Evolutionary conservation across 2,888 invertebrate species (phyloP).

Genomic region (Auanema freiburgensis): DNA sequence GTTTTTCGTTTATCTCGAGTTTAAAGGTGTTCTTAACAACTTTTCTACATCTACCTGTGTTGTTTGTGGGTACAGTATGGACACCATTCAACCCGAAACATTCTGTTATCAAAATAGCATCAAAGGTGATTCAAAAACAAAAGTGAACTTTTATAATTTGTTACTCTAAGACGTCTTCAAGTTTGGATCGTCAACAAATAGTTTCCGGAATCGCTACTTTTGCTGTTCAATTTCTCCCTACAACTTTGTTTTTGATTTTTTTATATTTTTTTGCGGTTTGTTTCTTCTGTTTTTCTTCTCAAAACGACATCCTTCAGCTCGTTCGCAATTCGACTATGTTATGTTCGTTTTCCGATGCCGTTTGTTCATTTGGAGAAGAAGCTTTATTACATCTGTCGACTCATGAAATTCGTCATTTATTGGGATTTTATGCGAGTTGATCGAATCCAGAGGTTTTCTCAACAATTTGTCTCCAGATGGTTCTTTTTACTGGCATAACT

Average conservation of each 20-base stretch:
- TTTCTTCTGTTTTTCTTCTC: not conserved
- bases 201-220: slow-evolving; percentile 21
- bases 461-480: slow-evolving; percentile 22
- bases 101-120: slow-evolving; percentile 31
- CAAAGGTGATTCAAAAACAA: slow-evolving; percentile 21
- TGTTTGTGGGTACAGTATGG: slow-evolving; percentile 31
- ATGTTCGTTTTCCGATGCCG: slow-evolving; percentile 38
- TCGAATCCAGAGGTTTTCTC: not conserved
- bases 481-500: slow-evolving; percentile 16
- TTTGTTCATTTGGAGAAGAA: slow-evolving; percentile 29
- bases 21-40: slow-evolving; percentile 21
- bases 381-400: slow-evolving; percentile 25
- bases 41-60: slow-evolving; percentile 32
- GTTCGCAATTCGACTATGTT: slow-evolving; percentile 30
- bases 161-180: slow-evolving; percentile 17
- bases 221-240: slow-evolving; percentile 33
- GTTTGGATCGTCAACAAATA: slow-evolving; percentile 20
- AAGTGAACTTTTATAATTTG: not conserved
- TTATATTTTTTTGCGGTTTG: slow-evolving; percentile 23
- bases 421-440: slow-evolving; percentile 32
- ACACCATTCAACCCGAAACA: slow-evolving; percentile 30
- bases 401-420: slow-evolving; percentile 31
- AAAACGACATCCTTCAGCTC: slow-evolving; percentile 14
- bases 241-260: slow-evolving; percentile 20
- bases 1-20: not conserved